These are phyloP conservation scores for Reticulitermes lucifugus DNA, from an alignment of 2,888 invertebrate genomes.

Conservation along the genomic window DNA sequence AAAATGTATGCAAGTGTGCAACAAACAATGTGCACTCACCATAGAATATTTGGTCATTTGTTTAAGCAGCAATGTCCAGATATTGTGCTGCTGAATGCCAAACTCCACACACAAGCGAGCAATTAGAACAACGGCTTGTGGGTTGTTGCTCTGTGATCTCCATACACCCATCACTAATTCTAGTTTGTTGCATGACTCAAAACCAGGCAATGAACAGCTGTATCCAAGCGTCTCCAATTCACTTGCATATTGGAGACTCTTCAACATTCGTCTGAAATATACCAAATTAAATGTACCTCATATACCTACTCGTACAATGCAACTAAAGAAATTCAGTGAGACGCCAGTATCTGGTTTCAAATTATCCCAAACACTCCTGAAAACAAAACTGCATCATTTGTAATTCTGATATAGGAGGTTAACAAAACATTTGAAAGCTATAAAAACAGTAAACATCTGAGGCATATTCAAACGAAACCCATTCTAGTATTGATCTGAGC, in stretches of 20 bases:
- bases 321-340: too few relatives aligned
- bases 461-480: too few relatives aligned
- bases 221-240: not conserved
- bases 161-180: not conserved
- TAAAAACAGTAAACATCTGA: too few relatives aligned
- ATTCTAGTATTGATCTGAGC: too few relatives aligned
- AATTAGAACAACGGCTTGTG: not conserved
- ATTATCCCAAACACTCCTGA: too few relatives aligned
- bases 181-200: slow-evolving; percentile 15
- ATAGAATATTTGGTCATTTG: slow-evolving; percentile 1
- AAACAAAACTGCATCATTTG: too few relatives aligned
- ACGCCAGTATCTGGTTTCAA: too few relatives aligned
- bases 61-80: not conserved
- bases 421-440: too few relatives aligned
- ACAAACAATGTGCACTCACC: not conserved
- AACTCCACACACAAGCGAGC: not conserved
- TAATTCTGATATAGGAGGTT: too few relatives aligned
- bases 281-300: too few relatives aligned
- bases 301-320: too few relatives aligned
- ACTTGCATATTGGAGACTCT: not conserved
- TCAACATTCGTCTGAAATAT: not conserved
- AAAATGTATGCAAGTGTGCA: too few relatives aligned
- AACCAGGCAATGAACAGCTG: not conserved
- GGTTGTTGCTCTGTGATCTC: not conserved
- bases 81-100: not conserved